Conservation (phyloP, 2,113 vertebrate species). For the Peromyscus californicus region DNA sequence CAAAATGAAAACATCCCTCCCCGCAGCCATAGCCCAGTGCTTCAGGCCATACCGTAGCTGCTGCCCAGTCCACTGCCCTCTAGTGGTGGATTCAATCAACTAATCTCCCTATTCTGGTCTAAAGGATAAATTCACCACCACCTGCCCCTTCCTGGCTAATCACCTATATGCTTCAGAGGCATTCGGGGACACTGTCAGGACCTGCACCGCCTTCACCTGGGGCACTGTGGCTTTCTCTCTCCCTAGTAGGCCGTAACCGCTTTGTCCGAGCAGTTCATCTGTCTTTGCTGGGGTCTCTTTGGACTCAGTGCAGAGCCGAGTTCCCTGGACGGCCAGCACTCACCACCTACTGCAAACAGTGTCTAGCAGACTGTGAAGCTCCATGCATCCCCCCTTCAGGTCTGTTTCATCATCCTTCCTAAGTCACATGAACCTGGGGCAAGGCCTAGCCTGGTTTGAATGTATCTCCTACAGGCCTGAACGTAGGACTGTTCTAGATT, state of each 20-base stretch:
- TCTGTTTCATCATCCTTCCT: fast-evolving
- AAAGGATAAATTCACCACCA: background rate
- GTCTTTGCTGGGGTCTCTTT: background rate
- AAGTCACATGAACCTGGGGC: background rate
- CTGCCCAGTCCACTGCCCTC: background rate
- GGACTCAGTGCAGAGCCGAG: background rate
- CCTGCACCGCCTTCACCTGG: too few species aligned
- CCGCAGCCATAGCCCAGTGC: background rate
- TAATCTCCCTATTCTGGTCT: background rate
- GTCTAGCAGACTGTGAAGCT: too few species aligned
- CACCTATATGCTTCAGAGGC: background rate
- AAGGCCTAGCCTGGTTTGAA: background rate
- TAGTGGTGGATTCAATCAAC: background rate
- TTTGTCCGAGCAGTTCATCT: background rate
- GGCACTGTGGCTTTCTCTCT: background rate
- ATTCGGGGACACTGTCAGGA: background rate
- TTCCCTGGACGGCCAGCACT: background rate
- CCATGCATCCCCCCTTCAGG: fast-evolving
- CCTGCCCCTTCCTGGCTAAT: background rate
- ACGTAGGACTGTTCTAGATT: background rate
- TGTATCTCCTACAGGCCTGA: background rate
- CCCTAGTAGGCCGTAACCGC: background rate
- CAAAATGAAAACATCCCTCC: background rate
- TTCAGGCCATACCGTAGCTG: background rate
- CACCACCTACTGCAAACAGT: background rate